Conservation (phyloP, 2,113 vertebrate genomes). For the Xiphophorus hellerii region DNA sequence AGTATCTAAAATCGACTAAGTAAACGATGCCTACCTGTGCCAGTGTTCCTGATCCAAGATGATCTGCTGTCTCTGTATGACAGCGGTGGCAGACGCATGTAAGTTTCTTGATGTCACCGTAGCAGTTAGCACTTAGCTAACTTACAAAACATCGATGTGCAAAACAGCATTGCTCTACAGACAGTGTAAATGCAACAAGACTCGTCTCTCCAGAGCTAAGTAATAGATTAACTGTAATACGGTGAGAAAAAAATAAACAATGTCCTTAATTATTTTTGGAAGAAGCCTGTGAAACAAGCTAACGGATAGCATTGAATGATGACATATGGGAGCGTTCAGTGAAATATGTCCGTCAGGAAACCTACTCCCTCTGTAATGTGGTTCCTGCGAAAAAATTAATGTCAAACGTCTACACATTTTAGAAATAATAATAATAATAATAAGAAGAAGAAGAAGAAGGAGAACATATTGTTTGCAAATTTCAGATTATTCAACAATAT, state of each 20-base stretch:
- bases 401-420: too few species aligned
- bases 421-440: too few species aligned
- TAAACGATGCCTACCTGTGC: slow-evolving; percentile 43
- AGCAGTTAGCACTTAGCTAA: slow-evolving; percentile 67
- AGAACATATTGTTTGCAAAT: too few species aligned
- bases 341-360: slow-evolving; percentile 62
- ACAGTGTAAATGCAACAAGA: background rate
- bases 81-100: slow-evolving; percentile 39
- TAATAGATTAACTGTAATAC: background rate
- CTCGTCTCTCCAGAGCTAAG: background rate
- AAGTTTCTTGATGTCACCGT: slow-evolving; percentile 46
- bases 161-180: background rate
- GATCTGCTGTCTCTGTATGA: slow-evolving; percentile 18
- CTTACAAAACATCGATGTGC: slow-evolving; percentile 1
- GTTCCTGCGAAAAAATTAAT: slow-evolving; percentile 58
- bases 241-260: background rate
- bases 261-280: background rate
- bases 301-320: slow-evolving; percentile 59
- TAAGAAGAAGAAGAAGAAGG: too few species aligned
- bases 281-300: slow-evolving; percentile 66
- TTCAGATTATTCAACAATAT: background rate
- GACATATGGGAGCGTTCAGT: slow-evolving; percentile 43
- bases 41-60: background rate
- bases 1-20: background rate
- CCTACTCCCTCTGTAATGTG: slow-evolving; percentile 4